Evolutionary conservation across 2,797 vertebrate species (phyloP), one percentile per base, ranked within the genome.

Genomic region (Gymnocypris eckloni): DNA sequence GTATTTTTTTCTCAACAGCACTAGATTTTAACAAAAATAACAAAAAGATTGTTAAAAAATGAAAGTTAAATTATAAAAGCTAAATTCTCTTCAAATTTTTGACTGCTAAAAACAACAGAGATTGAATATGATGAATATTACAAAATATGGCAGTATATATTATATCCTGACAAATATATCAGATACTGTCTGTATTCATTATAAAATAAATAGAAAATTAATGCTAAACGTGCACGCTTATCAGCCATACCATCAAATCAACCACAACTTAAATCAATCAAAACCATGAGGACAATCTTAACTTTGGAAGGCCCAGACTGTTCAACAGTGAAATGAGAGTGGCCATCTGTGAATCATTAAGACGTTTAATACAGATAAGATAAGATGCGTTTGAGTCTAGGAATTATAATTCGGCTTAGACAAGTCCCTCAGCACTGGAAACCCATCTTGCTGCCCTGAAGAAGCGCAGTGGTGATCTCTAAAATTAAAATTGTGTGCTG

Each of bases 401-500:
- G 43, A 64, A 80, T 79, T 86, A 28, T 66, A 52, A 79, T 86
- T 73, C 18, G 4, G 43, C 52, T 73, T 59, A 76, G 61, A 83
- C 66, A 50, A 50, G 52, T 64, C 75, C 72, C 64, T 39, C 41
- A 45, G 22, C 50, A 77, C 48, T 20, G 33, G 6, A 81, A 80
- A 86, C 54, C 16, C 22, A 71, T 75, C 81, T 84, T 66, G 25
- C 37, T 25, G 45, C 39, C 77, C 85, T 28, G 50, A 33, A 54
- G 67, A 84, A 71, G 33, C 28, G 8, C 64, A 72, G 13, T 61
- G 81, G 25, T 72, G 75, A 75, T 59, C 72, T 82, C 20, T 64
- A 70, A 79, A 86, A 82, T 78, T 71, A 54, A 87, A 88, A 69
- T 52, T 48, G 64, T 70, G 75, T 33, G 18, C 78, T 13, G n/a